phyloP scores from a whole-genome alignment of 2,797 vertebrate genomes.

The Takifugu ocellatus region DNA sequence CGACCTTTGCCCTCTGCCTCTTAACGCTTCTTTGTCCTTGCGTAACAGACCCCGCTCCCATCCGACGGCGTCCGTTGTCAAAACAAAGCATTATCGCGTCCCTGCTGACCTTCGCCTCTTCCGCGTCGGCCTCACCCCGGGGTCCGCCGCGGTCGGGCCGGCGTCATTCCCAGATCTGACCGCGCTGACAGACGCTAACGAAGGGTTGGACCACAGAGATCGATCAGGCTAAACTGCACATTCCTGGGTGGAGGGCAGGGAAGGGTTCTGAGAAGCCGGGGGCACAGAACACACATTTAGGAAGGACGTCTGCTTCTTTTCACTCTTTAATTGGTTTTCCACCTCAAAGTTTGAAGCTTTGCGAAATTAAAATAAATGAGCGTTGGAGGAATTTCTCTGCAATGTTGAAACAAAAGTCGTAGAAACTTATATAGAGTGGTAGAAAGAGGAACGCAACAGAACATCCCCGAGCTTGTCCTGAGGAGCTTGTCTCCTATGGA shows the following conservation, averaged over 20 bases:
- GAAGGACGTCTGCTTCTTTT: neutral
- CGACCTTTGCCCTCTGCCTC: neutral
- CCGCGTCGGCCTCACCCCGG: conserved; percentile 36
- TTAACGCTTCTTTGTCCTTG: neutral
- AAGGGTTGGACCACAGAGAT: conserved; percentile 39
- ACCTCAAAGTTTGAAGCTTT: neutral
- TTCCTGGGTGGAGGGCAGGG: too few species aligned
- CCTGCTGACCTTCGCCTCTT: conserved; percentile 20
- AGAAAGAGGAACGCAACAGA: too few species aligned
- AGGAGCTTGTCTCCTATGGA: too few species aligned
- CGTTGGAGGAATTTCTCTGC: neutral
- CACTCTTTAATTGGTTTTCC: neutral
- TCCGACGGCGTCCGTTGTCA: conserved; percentile 30
- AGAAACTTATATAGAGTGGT: too few species aligned
- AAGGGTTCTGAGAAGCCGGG: too few species aligned
- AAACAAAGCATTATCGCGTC: conserved; percentile 34
- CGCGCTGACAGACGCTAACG: conserved; percentile 53
- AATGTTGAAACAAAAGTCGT: too few species aligned
- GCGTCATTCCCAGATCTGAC: conserved; percentile 32
- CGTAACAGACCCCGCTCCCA: neutral
- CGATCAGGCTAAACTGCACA: conserved; percentile 21
- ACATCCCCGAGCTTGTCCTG: too few species aligned
- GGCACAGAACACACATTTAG: too few species aligned
- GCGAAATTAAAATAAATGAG: too few species aligned
- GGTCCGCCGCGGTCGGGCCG: conserved; percentile 4